Percentiles rank a stretch among this genome's conserved stretches.
Conservation (phyloP, 2,888 invertebrate genomes). For the Palloptera scutellata region DNA sequence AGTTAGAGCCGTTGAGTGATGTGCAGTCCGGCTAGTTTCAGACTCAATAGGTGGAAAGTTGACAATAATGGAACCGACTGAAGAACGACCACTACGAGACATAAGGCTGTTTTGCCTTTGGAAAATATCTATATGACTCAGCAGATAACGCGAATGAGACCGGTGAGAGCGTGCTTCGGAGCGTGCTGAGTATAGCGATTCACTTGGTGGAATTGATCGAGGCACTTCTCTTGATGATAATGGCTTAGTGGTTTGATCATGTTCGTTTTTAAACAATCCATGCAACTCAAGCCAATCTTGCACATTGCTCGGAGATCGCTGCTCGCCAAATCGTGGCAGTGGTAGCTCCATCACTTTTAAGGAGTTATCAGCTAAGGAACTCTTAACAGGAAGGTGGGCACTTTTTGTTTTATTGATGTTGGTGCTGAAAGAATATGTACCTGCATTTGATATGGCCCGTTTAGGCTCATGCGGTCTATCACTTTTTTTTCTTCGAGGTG, state of each 20-base stretch:
- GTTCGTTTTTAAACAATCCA: slow-evolving; percentile 50
- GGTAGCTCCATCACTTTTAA: slow-evolving; percentile 47
- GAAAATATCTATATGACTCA: slow-evolving; percentile 54
- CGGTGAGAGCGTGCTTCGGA: slow-evolving; percentile 47
- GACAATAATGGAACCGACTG: slow-evolving; percentile 57
- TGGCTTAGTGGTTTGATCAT: slow-evolving; percentile 23
- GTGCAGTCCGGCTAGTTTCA: slow-evolving; percentile 25
- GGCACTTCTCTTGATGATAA: slow-evolving; percentile 21
- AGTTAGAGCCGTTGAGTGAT: slow-evolving; percentile 11
- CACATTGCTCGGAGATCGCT: slow-evolving; percentile 62
- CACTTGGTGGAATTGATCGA: slow-evolving; percentile 33
- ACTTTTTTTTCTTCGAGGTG: slow-evolving; percentile 68
- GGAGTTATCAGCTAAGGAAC: slow-evolving; percentile 19
- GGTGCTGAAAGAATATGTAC: slow-evolving; percentile 41
- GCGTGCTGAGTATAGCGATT: slow-evolving; percentile 48
- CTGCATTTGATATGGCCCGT: slow-evolving; percentile 41
- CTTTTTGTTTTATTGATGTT: slow-evolving; percentile 39
- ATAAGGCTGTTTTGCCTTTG: slow-evolving; percentile 57
- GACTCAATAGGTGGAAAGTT: slow-evolving; percentile 57
- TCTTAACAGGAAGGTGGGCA: slow-evolving; percentile 32
- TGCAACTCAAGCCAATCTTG: slow-evolving; percentile 63
- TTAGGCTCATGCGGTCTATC: slow-evolving; percentile 37
- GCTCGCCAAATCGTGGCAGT: slow-evolving; percentile 60
- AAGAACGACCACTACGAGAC: slow-evolving; percentile 57
- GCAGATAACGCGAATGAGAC: slow-evolving; percentile 43